These are phyloP conservation scores for Pantherophis vulpinus DNA, from an alignment of 2,797 vertebrate species.

Conservation along the genomic window DNA sequence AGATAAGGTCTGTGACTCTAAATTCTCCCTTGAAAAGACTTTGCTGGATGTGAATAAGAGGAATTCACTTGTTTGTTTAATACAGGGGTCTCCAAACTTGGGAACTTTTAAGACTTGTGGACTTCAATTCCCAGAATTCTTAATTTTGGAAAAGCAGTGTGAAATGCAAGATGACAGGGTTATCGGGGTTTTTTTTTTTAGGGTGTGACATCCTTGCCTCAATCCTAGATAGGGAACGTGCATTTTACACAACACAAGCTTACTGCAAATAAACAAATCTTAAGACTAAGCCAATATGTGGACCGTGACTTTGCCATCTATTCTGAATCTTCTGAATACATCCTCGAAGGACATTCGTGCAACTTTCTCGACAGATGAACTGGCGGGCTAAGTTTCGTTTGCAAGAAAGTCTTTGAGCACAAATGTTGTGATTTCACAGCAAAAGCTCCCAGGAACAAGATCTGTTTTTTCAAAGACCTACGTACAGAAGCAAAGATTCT, in stretches of 20 bases:
- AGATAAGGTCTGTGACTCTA: no score
- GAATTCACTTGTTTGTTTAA: no score
- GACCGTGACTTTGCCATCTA: neutral
- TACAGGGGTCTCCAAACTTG: no score
- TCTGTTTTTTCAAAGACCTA: neutral
- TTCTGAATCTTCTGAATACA: neutral
- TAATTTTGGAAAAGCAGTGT: neutral
- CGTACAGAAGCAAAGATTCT: neutral
- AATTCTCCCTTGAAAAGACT: no score
- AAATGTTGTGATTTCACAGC: neutral
- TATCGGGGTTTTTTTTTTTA: neutral
- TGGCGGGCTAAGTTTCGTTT: neutral
- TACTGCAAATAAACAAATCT: neutral
- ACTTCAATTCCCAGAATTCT: neutral
- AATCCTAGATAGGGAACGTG: neutral
- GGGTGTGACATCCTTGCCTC: neutral
- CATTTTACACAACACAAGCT: no score
- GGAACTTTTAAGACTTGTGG: no score
- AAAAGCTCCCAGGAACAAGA: neutral
- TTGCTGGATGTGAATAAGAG: no score
- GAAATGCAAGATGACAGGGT: no score
- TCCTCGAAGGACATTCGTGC: no score
- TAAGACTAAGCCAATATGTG: neutral
- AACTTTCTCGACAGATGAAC: neutral
- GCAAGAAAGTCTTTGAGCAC: neutral